phyloP scores from a whole-genome alignment of 1,140 invertebrate species.

The Chrysopa pallens region DNA sequence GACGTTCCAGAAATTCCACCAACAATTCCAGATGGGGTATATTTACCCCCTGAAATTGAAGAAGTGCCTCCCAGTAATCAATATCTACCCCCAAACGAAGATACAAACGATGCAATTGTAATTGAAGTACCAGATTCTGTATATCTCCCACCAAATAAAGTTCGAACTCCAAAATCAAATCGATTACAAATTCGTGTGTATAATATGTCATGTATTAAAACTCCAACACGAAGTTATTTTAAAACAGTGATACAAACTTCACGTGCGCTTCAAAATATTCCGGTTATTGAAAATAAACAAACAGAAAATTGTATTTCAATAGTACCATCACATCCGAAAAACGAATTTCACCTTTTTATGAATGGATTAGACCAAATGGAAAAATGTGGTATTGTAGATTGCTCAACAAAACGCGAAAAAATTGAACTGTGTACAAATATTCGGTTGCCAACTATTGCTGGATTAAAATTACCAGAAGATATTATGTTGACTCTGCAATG shows the following conservation, averaged over 20 bases:
- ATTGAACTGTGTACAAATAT: conserved; percentile 32
- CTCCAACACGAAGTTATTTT: conserved; percentile 5
- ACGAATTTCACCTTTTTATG: conserved; percentile 9
- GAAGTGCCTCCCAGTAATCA: neutral
- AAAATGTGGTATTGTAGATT: conserved; percentile 22
- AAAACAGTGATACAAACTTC: neutral
- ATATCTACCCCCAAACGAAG: too few relatives aligned
- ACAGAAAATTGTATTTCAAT: neutral
- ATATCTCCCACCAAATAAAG: neutral
- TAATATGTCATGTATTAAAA: conserved; percentile 16
- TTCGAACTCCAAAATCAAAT: neutral
- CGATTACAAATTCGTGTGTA: conserved; percentile 7
- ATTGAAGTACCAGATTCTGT: neutral
- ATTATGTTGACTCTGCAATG: conserved; percentile 39
- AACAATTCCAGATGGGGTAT: neutral
- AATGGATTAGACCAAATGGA: conserved; percentile 9
- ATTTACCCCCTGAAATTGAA: neutral
- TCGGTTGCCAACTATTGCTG: conserved; percentile 37
- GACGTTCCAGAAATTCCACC: neutral
- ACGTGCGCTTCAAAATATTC: neutral
- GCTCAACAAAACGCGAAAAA: conserved; percentile 8
- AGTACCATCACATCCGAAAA: neutral
- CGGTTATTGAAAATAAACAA: neutral
- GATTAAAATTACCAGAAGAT: conserved; percentile 40
- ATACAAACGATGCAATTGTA: too few relatives aligned